phyloP scores from a whole-genome alignment of 2,113 vertebrate genomes.

The Thalassarche chlororhynchos region DNA sequence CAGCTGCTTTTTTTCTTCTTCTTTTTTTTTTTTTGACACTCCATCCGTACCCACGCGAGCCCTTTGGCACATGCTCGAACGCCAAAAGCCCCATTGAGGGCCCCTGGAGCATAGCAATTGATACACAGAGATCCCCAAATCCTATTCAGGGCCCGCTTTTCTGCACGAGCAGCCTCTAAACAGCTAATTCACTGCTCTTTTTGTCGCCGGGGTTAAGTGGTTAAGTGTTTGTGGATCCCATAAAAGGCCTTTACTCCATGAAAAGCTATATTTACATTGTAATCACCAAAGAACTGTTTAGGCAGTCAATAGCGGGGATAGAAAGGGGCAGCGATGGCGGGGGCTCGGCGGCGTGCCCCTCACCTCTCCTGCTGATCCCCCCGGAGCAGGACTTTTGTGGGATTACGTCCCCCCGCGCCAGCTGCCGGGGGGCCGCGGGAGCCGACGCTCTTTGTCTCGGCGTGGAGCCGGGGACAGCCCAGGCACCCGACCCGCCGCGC shows the following conservation, averaged over 20 bases:
- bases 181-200: constrained; percentile 79
- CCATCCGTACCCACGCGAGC: constrained; percentile 34
- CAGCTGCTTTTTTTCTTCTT: constrained; percentile 74
- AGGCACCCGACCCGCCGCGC: background rate
- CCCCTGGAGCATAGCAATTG: constrained; percentile 75
- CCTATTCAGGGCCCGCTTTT: constrained; percentile 73
- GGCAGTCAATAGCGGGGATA: constrained; percentile 50
- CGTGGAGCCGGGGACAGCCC: background rate
- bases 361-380: constrained; percentile 14
- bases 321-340: constrained; percentile 17
- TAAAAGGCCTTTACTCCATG: constrained; percentile 76
- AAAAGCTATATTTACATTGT: constrained; percentile 79
- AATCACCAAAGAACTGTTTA: constrained; percentile 73
- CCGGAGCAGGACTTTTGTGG: constrained; percentile 42
- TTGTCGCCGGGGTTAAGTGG: constrained; percentile 82
- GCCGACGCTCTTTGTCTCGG: background rate
- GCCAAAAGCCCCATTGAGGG: constrained; percentile 69
- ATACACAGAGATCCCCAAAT: constrained; percentile 81
- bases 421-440: constrained; percentile 40
- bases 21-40: background rate
- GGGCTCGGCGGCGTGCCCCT: background rate
- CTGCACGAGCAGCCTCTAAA: constrained; percentile 76
- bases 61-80: constrained; percentile 75
- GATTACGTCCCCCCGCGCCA: constrained; percentile 66
- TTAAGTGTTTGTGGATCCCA: constrained; percentile 78